phyloP scores from a whole-genome alignment of 2,113 vertebrate species.

The Mormoops blainvillei region DNA sequence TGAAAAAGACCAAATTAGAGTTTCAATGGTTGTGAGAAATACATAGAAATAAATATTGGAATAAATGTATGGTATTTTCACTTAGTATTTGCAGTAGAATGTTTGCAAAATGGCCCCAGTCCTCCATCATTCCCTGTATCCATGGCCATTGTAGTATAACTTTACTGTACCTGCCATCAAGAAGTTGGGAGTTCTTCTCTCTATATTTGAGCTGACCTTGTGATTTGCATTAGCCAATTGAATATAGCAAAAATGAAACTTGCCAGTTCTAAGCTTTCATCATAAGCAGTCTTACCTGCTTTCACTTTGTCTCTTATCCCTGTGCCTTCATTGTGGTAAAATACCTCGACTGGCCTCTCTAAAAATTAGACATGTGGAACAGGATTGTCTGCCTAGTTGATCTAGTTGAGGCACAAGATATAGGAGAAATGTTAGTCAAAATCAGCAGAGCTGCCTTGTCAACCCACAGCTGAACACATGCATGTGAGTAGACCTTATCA shows the following conservation, averaged over 20 bases:
- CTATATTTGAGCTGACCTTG: neutral
- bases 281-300: neutral
- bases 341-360: neutral
- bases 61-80: neutral
- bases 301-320: neutral
- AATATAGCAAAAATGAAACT: neutral
- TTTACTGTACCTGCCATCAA: neutral
- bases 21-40: neutral
- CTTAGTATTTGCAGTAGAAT: neutral
- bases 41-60: neutral
- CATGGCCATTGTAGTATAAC: neutral
- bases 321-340: neutral
- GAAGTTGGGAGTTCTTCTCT: neutral
- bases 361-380: neutral
- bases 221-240: neutral
- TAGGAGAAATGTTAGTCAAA: neutral
- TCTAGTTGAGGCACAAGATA: neutral
- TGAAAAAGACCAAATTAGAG: neutral
- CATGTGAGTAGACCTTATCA: no score
- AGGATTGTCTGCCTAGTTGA: neutral
- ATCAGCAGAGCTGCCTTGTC: neutral
- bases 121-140: neutral
- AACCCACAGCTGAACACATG: neutral
- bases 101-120: neutral
- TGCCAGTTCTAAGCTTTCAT: neutral